phyloP scores from a whole-genome alignment of 2,113 vertebrate genomes.

The Lophochroa leadbeateri region DNA sequence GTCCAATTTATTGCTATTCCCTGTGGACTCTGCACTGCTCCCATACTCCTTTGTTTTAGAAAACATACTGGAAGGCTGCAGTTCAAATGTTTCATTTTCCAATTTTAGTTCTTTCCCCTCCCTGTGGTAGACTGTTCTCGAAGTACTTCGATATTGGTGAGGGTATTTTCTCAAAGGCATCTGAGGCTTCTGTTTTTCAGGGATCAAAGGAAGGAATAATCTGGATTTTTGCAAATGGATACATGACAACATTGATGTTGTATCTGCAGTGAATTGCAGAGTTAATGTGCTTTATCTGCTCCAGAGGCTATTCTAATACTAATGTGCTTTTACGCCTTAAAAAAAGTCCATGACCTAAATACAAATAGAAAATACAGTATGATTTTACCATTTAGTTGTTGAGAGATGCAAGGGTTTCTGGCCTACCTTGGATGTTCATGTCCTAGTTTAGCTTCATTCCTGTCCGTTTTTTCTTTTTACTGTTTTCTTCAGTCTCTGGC shows the following conservation, averaged over 20 bases:
- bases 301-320: constrained; percentile 22
- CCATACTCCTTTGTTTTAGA: not conserved
- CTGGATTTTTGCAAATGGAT: constrained; percentile 36
- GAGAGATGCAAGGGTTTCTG: not conserved
- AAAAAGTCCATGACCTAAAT: constrained; percentile 38
- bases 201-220: constrained; percentile 39
- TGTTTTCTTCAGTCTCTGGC: not conserved
- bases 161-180: constrained; percentile 8
- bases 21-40: not conserved
- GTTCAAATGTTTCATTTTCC: not conserved
- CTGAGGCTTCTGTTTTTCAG: not conserved
- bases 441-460: not conserved
- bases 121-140: not conserved
- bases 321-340: constrained; percentile 8
- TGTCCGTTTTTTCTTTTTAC: not conserved
- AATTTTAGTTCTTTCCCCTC: not conserved
- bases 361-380: not conserved
- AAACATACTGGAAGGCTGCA: not conserved
- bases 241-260: not conserved
- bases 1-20: not conserved
- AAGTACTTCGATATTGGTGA: not conserved
- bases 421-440: not conserved
- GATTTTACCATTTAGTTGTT: not conserved
- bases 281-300: constrained; percentile 27
- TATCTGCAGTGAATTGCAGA: not conserved